phyloP scores from a whole-genome alignment of 2,888 invertebrate species.

The Rhagonycha lutea region DNA sequence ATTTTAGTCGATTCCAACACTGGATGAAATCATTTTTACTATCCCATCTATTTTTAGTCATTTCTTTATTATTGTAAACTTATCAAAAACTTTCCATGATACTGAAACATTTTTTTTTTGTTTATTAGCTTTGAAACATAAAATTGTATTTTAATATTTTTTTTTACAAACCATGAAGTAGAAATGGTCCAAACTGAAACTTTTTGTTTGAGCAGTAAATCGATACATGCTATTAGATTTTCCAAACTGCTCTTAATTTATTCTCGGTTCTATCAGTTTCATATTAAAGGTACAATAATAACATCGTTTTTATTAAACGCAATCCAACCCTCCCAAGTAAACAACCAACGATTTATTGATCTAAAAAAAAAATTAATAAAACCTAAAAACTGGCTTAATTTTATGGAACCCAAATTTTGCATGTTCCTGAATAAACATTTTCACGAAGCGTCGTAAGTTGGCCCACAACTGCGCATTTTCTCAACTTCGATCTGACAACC shows the following conservation, averaged over 20 bases:
- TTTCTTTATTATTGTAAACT: neutral
- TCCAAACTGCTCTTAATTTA: neutral
- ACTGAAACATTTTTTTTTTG: neutral
- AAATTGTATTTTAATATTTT: neutral
- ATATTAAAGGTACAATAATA: neutral
- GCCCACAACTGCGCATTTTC: constrained; percentile 2
- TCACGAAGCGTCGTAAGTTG: neutral
- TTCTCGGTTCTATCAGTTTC: neutral
- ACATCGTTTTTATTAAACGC: neutral
- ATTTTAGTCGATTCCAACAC: neutral
- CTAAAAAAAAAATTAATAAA: neutral
- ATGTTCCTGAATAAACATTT: neutral
- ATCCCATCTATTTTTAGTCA: neutral
- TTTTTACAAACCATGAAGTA: too few relatives aligned
- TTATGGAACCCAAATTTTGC: neutral
- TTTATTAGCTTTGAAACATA: neutral
- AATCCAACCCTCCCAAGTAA: neutral
- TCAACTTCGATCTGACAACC: constrained; percentile 27
- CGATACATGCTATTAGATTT: neutral
- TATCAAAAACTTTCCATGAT: neutral
- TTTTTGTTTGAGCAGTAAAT: neutral
- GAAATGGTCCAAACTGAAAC: neutral
- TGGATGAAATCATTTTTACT: neutral
- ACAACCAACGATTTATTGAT: neutral
- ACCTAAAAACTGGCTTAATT: neutral